These are phyloP conservation scores for Oncorhynchus nerka DNA, from an alignment of 2,113 vertebrate genomes.

Conservation along the genomic window DNA sequence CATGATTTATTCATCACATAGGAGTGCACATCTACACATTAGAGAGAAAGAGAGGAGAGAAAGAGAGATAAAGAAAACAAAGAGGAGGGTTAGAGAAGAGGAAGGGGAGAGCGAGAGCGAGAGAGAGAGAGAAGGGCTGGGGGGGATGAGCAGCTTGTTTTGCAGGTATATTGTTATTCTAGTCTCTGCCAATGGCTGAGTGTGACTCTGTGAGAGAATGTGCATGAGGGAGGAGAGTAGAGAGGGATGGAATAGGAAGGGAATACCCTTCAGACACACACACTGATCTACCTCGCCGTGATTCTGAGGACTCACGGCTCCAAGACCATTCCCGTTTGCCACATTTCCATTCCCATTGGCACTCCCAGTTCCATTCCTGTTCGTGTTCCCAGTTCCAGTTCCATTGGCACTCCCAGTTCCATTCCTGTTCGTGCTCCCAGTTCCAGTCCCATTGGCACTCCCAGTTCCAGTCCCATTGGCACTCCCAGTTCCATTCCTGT, in stretches of 20 bases:
- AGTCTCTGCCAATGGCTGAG: background rate
- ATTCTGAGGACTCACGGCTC: conserved; percentile 54
- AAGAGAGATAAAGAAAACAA: background rate
- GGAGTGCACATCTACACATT: background rate
- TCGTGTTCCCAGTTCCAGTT: background rate
- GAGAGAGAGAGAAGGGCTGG: background rate
- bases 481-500: conserved; percentile 30
- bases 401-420: conserved; percentile 37
- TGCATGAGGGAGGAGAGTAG: too few species aligned
- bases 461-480: conserved; percentile 19
- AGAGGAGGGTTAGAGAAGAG: background rate
- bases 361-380: conserved; percentile 30
- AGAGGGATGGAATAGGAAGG: too few species aligned
- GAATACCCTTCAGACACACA: background rate
- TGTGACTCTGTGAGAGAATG: background rate
- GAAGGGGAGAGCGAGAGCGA: background rate
- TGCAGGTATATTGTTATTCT: background rate
- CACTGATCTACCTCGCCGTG: conserved; percentile 72
- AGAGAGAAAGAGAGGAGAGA: background rate
- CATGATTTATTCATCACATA: too few species aligned
- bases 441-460: conserved; percentile 22
- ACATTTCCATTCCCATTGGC: conserved; percentile 47
- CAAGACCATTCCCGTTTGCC: conserved; percentile 51
- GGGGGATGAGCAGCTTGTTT: background rate
- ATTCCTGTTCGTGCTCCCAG: conserved; percentile 41